Conservation (phyloP, 2,797 vertebrate species). For the Microctenopoma lineatum region DNA sequence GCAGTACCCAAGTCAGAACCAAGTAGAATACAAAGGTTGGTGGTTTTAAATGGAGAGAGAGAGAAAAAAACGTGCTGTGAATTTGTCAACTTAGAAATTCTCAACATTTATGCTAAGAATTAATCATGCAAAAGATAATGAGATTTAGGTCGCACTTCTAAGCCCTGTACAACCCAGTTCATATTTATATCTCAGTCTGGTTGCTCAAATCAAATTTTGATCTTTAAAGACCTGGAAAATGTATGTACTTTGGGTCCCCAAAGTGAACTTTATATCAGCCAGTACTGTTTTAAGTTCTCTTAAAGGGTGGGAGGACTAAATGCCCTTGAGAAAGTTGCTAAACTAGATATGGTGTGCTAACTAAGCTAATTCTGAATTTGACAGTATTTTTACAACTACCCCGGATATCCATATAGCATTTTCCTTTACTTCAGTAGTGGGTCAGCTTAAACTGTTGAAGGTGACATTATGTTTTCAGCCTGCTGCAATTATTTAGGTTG, state of each 20-base stretch:
- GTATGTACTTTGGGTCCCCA: conserved; percentile 23
- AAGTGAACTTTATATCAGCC: conserved; percentile 38
- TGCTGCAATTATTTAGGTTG: conserved; percentile 14
- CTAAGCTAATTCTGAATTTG: conserved; percentile 25
- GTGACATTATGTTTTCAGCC: conserved; percentile 28
- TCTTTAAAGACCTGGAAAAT: conserved; percentile 13
- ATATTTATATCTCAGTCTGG: neutral
- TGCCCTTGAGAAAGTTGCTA: conserved; percentile 61
- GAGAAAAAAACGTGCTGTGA: neutral
- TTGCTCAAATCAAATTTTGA: neutral
- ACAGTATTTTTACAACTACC: conserved; percentile 2
- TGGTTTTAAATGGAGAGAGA: neutral
- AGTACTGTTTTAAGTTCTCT: conserved; percentile 31
- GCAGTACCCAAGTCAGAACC: no score
- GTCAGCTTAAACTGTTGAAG: conserved; percentile 12
- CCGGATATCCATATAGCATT: neutral
- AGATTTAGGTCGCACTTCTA: neutral
- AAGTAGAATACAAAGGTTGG: no score
- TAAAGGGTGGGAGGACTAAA: conserved; percentile 21
- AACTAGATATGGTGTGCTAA: conserved; percentile 24
- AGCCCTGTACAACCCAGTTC: neutral
- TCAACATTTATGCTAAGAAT: neutral
- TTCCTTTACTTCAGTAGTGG: conserved; percentile 5
- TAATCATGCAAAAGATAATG: neutral
- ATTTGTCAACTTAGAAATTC: neutral